Evolutionary conservation across 2,113 vertebrate genomes (phyloP).

Genomic region (Grallaria varia): DNA sequence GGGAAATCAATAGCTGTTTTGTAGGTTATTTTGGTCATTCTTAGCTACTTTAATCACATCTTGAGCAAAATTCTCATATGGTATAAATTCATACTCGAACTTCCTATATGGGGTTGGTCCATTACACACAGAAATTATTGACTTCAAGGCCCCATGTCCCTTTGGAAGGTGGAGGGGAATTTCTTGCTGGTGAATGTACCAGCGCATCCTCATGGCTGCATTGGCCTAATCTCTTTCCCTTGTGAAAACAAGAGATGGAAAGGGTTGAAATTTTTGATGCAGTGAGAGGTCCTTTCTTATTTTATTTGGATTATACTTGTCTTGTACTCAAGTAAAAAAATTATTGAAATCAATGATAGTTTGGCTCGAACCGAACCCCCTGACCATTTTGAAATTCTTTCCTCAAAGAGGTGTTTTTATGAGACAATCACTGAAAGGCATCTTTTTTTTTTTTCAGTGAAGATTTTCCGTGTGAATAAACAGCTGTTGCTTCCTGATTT

Average conservation of each 20-base stretch:
- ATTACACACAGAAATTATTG: fast-evolving
- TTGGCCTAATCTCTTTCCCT: background rate
- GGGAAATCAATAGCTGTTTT: constrained; percentile 10
- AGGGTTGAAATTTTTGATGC: background rate
- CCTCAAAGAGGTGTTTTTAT: background rate
- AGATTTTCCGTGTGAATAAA: background rate
- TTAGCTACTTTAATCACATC: background rate
- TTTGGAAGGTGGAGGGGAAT: background rate
- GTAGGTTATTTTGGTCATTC: background rate
- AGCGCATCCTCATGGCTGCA: background rate
- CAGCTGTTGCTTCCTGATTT: background rate
- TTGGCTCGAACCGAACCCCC: background rate
- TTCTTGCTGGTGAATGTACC: background rate
- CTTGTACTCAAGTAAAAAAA: background rate
- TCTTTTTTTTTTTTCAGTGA: background rate
- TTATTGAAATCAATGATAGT: background rate
- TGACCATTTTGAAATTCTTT: background rate
- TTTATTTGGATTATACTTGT: background rate
- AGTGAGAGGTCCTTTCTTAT: background rate
- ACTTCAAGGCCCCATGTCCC: background rate
- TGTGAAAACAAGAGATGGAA: background rate
- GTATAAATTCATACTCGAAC: background rate
- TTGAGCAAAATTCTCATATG: background rate
- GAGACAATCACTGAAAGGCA: background rate
- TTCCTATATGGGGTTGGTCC: background rate